phyloP scores from a whole-genome alignment of 2,888 invertebrate genomes.

The Rhingia campestris region DNA sequence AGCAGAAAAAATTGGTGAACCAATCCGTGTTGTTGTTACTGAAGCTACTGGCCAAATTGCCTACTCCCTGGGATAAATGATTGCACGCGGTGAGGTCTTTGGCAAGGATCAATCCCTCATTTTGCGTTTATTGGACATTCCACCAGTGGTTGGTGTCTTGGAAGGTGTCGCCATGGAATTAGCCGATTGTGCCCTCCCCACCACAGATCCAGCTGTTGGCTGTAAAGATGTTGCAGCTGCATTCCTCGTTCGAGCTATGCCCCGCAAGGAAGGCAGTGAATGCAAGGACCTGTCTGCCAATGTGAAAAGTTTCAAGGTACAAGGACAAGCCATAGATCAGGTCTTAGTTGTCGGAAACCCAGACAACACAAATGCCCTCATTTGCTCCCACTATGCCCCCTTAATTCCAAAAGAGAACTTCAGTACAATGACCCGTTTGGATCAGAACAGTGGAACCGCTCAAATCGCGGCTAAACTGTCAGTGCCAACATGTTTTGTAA shows the following conservation, averaged over 20 bases:
- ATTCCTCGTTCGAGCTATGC: slow-evolving; percentile 99
- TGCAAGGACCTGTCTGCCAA: slow-evolving; percentile 98
- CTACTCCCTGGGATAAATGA: slow-evolving; percentile 96
- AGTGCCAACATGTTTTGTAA: slow-evolving; percentile 89
- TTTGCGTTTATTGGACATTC: slow-evolving; percentile 96
- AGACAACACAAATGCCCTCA: slow-evolving; percentile 98
- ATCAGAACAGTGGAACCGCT: slow-evolving; percentile 98
- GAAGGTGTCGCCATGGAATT: slow-evolving; percentile 99
- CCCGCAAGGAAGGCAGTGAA: slow-evolving; percentile 98
- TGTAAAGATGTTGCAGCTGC: slow-evolving; percentile 98
- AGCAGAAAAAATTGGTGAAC: too few relatives aligned
- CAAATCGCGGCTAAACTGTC: slow-evolving; percentile 90
- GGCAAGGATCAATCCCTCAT: slow-evolving; percentile 93
- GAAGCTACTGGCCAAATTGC: slow-evolving; percentile 99
- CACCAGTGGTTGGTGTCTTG: slow-evolving; percentile 97
- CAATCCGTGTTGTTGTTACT: slow-evolving; percentile 96
- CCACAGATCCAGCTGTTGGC: slow-evolving; percentile 94
- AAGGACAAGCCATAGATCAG: slow-evolving; percentile 97
- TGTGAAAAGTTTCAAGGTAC: slow-evolving; percentile 98
- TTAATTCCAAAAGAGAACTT: slow-evolving; percentile 98
- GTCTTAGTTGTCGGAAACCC: slow-evolving; percentile 99
- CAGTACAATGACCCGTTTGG: slow-evolving; percentile 98
- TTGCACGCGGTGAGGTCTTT: slow-evolving; percentile 98
- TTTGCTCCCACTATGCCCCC: slow-evolving; percentile 97
- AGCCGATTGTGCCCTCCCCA: slow-evolving; percentile 96